Conservation (phyloP, 1,140 invertebrate species). For the Calosoma granatense region DNA sequence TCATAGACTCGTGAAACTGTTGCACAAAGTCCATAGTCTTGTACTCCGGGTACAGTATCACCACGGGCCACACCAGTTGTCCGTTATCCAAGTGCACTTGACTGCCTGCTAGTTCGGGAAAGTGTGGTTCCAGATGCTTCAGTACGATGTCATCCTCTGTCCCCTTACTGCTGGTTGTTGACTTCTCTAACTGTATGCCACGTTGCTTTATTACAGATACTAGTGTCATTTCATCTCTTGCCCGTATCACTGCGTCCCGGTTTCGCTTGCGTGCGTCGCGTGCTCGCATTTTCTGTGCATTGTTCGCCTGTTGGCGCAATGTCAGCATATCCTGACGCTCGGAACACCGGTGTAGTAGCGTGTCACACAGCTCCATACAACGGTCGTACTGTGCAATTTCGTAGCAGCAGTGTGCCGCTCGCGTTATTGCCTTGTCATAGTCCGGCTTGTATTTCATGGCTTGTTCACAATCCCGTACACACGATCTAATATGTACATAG, state of each 20-base stretch:
- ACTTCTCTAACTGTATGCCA: conserved; percentile 21
- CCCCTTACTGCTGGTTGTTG: conserved; percentile 44
- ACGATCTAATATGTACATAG: conserved; percentile 49
- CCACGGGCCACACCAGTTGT: conserved; percentile 66
- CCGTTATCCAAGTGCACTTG: conserved; percentile 47
- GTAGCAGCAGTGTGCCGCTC: conserved; percentile 64
- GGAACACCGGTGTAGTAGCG: conserved; percentile 47
- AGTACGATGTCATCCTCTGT: conserved; percentile 36
- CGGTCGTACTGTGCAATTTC: conserved; percentile 59
- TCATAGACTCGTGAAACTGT: conserved; percentile 59
- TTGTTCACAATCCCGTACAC: conserved; percentile 62
- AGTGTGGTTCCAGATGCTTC: conserved; percentile 46
- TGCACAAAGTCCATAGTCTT: conserved; percentile 61
- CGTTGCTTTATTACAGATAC: neutral
- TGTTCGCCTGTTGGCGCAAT: conserved; percentile 47
- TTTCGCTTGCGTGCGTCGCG: conserved; percentile 47
- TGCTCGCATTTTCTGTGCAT: conserved; percentile 46
- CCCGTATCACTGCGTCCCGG: conserved; percentile 42
- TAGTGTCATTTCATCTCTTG: conserved; percentile 32
- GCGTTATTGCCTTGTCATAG: conserved; percentile 68
- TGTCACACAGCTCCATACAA: conserved; percentile 63
- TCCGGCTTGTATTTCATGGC: conserved; percentile 66
- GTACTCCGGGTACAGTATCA: conserved; percentile 76
- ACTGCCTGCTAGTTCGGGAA: conserved; percentile 47
- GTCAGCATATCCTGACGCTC: conserved; percentile 45